Evolutionary conservation across 2,113 vertebrate genomes (phyloP), one percentile per base, ranked within the genome.

Genomic region (Paradisaea rubra): DNA sequence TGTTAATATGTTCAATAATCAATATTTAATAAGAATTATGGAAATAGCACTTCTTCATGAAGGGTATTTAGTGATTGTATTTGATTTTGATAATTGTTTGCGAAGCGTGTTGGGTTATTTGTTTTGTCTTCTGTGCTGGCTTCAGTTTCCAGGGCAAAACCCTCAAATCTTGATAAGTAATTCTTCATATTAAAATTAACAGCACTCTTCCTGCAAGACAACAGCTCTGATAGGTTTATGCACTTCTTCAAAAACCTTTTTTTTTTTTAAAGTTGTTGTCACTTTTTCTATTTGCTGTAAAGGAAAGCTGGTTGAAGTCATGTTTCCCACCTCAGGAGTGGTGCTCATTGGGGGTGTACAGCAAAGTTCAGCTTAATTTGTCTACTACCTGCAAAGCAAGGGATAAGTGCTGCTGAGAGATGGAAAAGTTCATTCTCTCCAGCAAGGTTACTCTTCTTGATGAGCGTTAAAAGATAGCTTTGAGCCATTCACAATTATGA

Each of bases 401-500:
- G 18, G 78, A 6, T 59, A 88, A 95, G 73, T 93, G 88, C 84
- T 91, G 89, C 66, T 82, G 54, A 35, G 82, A 93, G 73, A 78
- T 3, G 13, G 94, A 94, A 95, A 96, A 81, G 85, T 97, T 97
- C 88, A 73, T 97, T 96, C 81, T 97, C 93, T 95, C 66, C 53
- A 92, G 91, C 95, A 97, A 98, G 97, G 96, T 97, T 98, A 95
- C 90, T 93, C 69, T 97, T 96, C 94, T 79, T 90, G 88, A 97
- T 97, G 94, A 98, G 93, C 89, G 95, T 98, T 98, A 97, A 97
- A 98, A 98, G 93, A 98, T 97, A 97, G 96, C 97, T 98, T 97
- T 91, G 96, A 97, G 96, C 97, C 93, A 96, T 98, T 98, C 96
- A 97, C 97, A 98, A 98, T 98, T 98, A 98, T 98, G 97, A 98